Evolutionary conservation across 2,113 vertebrate species (phyloP).

Genomic region (Panthera uncia): DNA sequence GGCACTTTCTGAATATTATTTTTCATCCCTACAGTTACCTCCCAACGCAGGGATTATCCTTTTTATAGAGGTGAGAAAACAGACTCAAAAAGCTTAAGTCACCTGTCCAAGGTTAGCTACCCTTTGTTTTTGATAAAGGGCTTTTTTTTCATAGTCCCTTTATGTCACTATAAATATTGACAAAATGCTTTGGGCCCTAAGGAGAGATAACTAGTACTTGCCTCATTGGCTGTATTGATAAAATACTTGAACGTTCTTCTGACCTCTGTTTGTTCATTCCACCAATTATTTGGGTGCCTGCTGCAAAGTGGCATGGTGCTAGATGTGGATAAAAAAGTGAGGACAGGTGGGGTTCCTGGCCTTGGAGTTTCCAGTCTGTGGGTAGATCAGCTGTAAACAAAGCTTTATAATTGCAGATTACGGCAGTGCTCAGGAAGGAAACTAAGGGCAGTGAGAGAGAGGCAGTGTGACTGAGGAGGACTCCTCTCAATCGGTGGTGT

Average conservation of each 20-base stretch:
- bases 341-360: not conserved
- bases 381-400: not conserved
- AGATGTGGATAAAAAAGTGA: not conserved
- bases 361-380: not conserved
- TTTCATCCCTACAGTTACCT: not conserved
- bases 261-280: not conserved
- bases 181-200: not conserved
- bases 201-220: not conserved
- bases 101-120: not conserved
- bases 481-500: not conserved
- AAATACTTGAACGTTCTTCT: not conserved
- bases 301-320: not conserved
- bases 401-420: not conserved
- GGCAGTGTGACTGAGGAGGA: not conserved
- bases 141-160: slow-evolving; percentile 15
- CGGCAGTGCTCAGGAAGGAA: not conserved
- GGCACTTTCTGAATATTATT: not conserved
- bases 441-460: not conserved
- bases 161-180: slow-evolving; percentile 17
- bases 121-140: not conserved
- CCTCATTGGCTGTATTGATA: not conserved
- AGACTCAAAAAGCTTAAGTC: not conserved
- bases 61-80: not conserved
- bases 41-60: not conserved
- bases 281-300: not conserved